A percentile compares a stretch with the other conserved stretches of the same genome.
These are phyloP conservation scores for Tinea trinotella DNA, from an alignment of 2,888 invertebrate species.

Conservation along the genomic window DNA sequence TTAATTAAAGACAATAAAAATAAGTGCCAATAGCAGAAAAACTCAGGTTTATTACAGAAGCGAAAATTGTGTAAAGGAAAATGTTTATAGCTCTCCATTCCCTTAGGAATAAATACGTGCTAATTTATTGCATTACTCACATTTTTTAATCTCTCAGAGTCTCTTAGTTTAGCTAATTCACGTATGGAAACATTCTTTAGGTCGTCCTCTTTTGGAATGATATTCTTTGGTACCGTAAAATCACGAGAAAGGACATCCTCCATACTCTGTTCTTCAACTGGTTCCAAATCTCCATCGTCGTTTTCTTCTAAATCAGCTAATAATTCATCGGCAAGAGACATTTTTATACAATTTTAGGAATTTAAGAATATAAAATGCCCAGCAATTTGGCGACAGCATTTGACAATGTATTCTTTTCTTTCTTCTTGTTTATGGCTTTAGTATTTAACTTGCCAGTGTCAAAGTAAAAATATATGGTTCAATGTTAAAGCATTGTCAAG, in stretches of 20 bases:
- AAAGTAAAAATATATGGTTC: too few species aligned
- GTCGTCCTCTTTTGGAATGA: constrained; percentile 73
- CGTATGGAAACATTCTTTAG: constrained; percentile 82
- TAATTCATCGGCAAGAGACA: constrained; percentile 98
- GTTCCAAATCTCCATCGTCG: constrained; percentile 80
- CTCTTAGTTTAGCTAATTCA: constrained; percentile 90
- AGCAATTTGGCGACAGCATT: too few species aligned
- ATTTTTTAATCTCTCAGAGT: constrained; percentile 81
- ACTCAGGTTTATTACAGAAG: too few species aligned
- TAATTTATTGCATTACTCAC: constrained; percentile 38
- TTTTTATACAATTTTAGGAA: constrained; percentile 40
- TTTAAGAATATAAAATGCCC: neutral
- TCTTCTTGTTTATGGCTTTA: too few species aligned
- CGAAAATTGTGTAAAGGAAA: too few species aligned
- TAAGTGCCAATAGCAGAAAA: too few species aligned
- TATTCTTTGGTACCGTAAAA: constrained; percentile 53
- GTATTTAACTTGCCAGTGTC: too few species aligned
- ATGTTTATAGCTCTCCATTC: too few species aligned
- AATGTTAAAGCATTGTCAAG: too few species aligned
- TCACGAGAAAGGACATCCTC: constrained; percentile 39
- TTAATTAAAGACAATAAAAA: too few species aligned
- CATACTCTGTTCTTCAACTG: constrained; percentile 67
- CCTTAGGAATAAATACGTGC: too few species aligned
- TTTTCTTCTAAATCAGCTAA: constrained; percentile 97
- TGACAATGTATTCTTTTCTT: too few species aligned